These are phyloP conservation scores for Electrona antarctica DNA, from an alignment of 2,113 vertebrate genomes.

Conservation along the genomic window DNA sequence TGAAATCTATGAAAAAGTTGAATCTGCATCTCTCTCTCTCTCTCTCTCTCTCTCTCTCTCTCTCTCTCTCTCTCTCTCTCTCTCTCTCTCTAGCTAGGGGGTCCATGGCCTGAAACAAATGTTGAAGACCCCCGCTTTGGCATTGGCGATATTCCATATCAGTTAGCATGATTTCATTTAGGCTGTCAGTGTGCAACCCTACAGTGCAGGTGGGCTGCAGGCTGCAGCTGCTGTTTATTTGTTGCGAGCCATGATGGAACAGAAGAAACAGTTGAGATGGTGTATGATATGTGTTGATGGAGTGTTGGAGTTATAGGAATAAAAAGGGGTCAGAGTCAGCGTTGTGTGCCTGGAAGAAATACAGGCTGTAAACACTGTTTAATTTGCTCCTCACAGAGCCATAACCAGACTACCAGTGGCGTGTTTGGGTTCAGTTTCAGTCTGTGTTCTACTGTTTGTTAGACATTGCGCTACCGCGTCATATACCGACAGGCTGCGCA, in stretches of 20 bases:
- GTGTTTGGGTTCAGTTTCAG: neutral
- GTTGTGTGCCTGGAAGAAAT: slow-evolving; percentile 20
- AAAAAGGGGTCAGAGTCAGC: slow-evolving; percentile 3
- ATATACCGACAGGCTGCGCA: too few species aligned
- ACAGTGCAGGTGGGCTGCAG: slow-evolving; percentile 5
- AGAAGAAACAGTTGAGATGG: slow-evolving; percentile 6
- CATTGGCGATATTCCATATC: neutral
- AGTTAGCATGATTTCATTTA: neutral
- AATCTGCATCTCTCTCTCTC: too few species aligned
- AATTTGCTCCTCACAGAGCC: slow-evolving; percentile 27
- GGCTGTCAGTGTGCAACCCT: neutral
- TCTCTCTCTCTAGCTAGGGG: too few species aligned
- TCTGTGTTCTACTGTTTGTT: neutral
- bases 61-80: too few species aligned
- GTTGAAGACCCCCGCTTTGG: neutral
- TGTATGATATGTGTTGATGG: neutral
- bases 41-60: too few species aligned
- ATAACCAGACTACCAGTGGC: neutral
- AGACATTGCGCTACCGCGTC: too few species aligned
- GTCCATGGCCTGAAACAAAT: neutral
- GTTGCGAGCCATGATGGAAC: slow-evolving; percentile 20
- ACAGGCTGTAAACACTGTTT: slow-evolving; percentile 46
- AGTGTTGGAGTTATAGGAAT: slow-evolving; percentile 10
- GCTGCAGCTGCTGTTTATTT: slow-evolving; percentile 17
- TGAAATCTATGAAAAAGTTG: too few species aligned